Evolutionary conservation across 2,888 invertebrate genomes (phyloP).

Genomic region (Limenitis camilla): DNA sequence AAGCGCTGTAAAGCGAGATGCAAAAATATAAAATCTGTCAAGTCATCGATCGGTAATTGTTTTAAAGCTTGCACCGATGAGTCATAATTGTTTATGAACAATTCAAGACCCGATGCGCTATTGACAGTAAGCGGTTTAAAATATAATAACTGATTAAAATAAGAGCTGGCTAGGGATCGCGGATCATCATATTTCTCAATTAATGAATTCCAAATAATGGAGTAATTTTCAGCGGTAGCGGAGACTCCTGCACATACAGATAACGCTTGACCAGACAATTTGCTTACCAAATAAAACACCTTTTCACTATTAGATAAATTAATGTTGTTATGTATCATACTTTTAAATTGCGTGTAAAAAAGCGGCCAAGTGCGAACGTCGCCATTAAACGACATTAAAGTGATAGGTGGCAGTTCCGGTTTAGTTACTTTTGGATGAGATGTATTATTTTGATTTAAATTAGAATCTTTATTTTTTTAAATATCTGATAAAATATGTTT

Average conservation of each 20-base stretch:
- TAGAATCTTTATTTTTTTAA: background rate
- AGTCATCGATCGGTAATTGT: slow-evolving; percentile 8
- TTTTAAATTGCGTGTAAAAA: slow-evolving; percentile 9
- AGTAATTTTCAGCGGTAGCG: slow-evolving; percentile 11
- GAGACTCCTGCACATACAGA: slow-evolving; percentile 7
- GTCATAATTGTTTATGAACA: slow-evolving; percentile 10
- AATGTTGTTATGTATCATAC: slow-evolving; percentile 7
- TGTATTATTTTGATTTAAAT: background rate
- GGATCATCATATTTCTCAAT: slow-evolving; percentile 12
- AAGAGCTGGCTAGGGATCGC: slow-evolving; percentile 4
- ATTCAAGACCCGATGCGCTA: slow-evolving; percentile 5
- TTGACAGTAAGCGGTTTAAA: slow-evolving; percentile 4
- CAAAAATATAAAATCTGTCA: slow-evolving; percentile 14
- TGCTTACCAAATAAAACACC: slow-evolving; percentile 10
- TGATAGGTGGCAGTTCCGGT: slow-evolving; percentile 6
- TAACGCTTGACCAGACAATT: slow-evolving; percentile 1
- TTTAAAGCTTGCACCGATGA: slow-evolving; percentile 10
- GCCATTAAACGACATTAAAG: slow-evolving; percentile 9
- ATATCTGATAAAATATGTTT: background rate
- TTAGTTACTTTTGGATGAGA: background rate
- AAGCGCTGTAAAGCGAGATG: slow-evolving; percentile 9
- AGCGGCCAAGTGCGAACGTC: slow-evolving; percentile 7
- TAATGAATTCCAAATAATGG: slow-evolving; percentile 5
- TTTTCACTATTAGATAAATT: slow-evolving; percentile 8
- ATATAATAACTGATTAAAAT: slow-evolving; percentile 11